phyloP scores from a whole-genome alignment of 2,888 invertebrate genomes.

The Parochlus steinenii region DNA sequence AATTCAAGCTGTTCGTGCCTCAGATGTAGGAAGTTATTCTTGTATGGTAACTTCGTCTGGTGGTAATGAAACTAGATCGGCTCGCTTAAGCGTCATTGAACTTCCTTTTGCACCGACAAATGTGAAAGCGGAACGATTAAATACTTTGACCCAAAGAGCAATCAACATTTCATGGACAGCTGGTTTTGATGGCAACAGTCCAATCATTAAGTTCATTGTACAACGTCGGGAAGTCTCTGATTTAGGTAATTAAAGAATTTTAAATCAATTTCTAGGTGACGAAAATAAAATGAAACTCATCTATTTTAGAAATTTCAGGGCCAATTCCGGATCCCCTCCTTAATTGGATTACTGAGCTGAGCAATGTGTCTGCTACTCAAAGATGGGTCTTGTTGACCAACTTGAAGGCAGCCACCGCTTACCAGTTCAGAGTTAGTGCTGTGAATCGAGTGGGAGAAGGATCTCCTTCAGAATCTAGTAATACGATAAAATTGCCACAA shows the following conservation, averaged over 20 bases:
- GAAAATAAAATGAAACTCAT: conserved; percentile 8
- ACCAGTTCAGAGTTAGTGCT: conserved; percentile 93
- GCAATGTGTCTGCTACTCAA: conserved; percentile 65
- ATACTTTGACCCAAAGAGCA: conserved; percentile 48
- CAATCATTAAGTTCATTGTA: conserved; percentile 79
- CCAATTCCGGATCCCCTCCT: conserved; percentile 70
- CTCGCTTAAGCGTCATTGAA: conserved; percentile 77
- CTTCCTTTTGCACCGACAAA: conserved; percentile 86
- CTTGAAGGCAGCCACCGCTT: conserved; percentile 85
- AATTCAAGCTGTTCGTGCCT: conserved; percentile 74
- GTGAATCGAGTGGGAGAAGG: conserved; percentile 94
- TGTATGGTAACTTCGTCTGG: conserved; percentile 71
- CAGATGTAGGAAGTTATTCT: conserved; percentile 87
- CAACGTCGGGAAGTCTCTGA: conserved; percentile 81
- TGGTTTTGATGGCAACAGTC: conserved; percentile 95
- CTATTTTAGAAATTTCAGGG: conserved; percentile 43
- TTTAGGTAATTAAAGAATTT: conserved; percentile 42
- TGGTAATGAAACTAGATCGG: conserved; percentile 82
- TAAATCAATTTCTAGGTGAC: conserved; percentile 1
- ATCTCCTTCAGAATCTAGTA: conserved; percentile 75
- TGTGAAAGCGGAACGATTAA: conserved; percentile 55
- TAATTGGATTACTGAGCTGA: conserved; percentile 77
- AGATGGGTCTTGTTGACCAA: conserved; percentile 68
- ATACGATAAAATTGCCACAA: conserved; percentile 82
- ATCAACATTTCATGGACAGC: conserved; percentile 90